Evolutionary conservation across 2,797 vertebrate species (phyloP).

Genomic region (Poeciliopsis infans): DNA sequence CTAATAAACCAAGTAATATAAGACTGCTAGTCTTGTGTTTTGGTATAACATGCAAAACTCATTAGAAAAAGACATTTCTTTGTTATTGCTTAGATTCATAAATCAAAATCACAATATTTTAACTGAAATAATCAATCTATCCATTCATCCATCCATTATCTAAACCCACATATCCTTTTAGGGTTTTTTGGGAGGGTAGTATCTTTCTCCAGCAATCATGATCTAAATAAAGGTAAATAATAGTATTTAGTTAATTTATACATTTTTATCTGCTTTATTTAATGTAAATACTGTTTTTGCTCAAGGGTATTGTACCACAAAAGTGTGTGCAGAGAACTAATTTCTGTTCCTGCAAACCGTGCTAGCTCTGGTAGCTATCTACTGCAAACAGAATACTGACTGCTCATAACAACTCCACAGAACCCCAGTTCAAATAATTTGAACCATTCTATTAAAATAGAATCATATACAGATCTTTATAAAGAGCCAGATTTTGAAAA

Average conservation of each 20-base stretch:
- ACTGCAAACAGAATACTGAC: not conserved
- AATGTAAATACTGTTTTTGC: not conserved
- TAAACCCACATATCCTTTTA: not conserved
- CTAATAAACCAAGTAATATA: not conserved
- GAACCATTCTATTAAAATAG: not conserved
- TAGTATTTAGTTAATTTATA: not conserved
- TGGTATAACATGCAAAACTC: not conserved
- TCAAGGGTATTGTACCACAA: not conserved
- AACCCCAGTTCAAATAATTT: not conserved
- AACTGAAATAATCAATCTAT: not conserved
- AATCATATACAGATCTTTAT: slow-evolving; percentile 41
- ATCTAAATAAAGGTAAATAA: too few species aligned
- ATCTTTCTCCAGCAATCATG: not conserved
- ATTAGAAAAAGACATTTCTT: too few species aligned
- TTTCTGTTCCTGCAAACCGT: not conserved
- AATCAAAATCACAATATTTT: not conserved
- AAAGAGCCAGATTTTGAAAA: slow-evolving; percentile 44
- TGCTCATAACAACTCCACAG: not conserved
- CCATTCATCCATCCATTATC: not conserved
- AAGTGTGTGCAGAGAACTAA: not conserved
- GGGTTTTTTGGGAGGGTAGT: not conserved
- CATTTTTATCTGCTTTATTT: not conserved
- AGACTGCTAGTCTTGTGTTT: not conserved
- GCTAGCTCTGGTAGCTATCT: not conserved
- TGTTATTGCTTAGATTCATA: not conserved